Base-by-base conservation (phyloP, 2,113 vertebrate genomes). In the Kryptolebias marmoratus region DNA sequence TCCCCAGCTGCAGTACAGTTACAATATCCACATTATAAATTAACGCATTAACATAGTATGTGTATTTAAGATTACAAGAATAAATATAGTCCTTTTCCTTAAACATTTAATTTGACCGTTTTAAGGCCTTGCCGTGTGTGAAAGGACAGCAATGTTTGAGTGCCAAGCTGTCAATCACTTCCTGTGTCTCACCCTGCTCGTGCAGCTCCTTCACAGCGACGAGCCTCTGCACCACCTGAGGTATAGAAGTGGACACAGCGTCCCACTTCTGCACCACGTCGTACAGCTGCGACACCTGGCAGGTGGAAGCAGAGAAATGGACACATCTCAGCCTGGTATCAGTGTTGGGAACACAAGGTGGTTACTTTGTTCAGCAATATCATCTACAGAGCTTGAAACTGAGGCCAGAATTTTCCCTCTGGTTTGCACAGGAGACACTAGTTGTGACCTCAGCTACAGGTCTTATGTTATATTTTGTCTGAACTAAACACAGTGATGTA, bases 201-300 rank as follows among this genome's bases (percentile, higher is more conserved):
- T 98, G 96, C 64, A 98, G 88, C 78, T 97, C 96, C 89, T 94
- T 95, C 79, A 97, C 94, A 16, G 94, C 93, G 0, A 95, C 86
- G 1, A 98, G 94, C 86, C 96, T 92, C 91, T 97, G 96, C 54
- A 97, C 95, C 86, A 97, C 93, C 75, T 96, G 95, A 1, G 96
- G 96, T 4, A 96, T 86, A 14, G 95, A 93, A 18, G 92, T 93
- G 53, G 96, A 95, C 68, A 95, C 81, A 11, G 94, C 89, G 49
- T 95, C 96, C 96, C 96, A 98, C 92, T 96, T 96, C 93, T 97
- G 95, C 71, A 96, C 90, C 53, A 91, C 85, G 59, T 96, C 96
- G 45, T 96, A 97, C 1, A 98, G 90, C 86, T 98, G 95, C 5
- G 96, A 94, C 71, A 98, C 94, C 96, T 97, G 88, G 28, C 49